These are phyloP conservation scores for Bruchidius siliquastri DNA, from an alignment of 2,888 invertebrate species.

Conservation along the genomic window DNA sequence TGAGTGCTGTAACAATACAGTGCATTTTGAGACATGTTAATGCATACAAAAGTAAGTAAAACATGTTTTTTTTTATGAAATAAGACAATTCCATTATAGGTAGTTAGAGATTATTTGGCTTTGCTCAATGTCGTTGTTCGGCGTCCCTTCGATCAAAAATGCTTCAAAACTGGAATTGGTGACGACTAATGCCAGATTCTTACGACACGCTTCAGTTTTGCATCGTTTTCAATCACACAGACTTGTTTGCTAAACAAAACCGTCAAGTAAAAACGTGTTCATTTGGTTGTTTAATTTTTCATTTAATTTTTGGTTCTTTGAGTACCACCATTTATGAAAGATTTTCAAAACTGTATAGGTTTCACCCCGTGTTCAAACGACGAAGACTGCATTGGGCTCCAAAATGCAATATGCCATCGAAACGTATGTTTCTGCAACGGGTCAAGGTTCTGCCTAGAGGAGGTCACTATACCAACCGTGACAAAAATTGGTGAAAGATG, in stretches of 20 bases:
- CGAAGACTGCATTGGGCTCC: slow-evolving; percentile 21
- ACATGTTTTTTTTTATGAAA: neutral
- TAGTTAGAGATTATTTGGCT: slow-evolving; percentile 2
- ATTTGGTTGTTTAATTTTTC: no score
- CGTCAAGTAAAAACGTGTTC: no score
- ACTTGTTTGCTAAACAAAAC: no score
- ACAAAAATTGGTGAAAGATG: slow-evolving; percentile 34
- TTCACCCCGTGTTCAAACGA: slow-evolving; percentile 22
- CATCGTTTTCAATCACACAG: no score
- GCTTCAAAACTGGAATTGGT: no score
- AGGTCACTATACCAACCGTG: slow-evolving; percentile 12
- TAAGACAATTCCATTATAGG: neutral
- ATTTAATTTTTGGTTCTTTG: no score
- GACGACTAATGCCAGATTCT: no score
- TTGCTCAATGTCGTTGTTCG: no score
- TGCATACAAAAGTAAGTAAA: neutral
- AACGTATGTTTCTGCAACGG: slow-evolving; percentile 26
- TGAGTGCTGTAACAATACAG: neutral
- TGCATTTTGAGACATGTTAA: neutral
- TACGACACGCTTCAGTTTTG: no score
- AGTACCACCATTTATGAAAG: no score
- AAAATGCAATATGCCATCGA: slow-evolving; percentile 21
- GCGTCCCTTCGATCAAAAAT: no score
- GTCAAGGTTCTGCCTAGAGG: slow-evolving; percentile 18
- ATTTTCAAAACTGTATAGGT: neutral